A percentile compares a stretch with the other conserved stretches of the same genome.
Evolutionary conservation across 2,888 invertebrate genomes (phyloP).

Genomic region (Diploptera punctata): DNA sequence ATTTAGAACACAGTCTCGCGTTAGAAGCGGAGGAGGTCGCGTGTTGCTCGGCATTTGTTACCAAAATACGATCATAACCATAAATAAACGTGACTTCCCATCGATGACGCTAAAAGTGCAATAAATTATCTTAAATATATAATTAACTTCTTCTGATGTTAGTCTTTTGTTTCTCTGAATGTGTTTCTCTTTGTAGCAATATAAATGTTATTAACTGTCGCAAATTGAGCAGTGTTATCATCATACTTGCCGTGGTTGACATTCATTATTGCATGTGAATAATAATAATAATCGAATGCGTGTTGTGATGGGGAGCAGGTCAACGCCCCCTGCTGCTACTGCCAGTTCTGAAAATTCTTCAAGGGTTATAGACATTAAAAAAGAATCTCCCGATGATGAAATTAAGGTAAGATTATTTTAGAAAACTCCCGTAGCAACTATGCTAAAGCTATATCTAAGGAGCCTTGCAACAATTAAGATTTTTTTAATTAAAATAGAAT

Average conservation of each 20-base stretch:
- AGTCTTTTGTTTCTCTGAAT: no score
- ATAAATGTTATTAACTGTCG: constrained; percentile 4
- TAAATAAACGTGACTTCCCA: neutral
- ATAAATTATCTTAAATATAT: neutral
- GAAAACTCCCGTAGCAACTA: no score
- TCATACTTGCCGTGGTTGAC: constrained; percentile 8
- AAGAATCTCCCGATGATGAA: constrained; percentile 75
- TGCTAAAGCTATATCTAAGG: no score
- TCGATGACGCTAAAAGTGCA: neutral
- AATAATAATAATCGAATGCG: constrained; percentile 31
- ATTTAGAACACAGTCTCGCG: constrained; percentile 25
- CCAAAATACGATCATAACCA: neutral
- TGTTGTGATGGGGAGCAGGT: constrained; percentile 62
- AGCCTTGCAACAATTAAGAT: no score
- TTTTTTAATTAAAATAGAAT: no score
- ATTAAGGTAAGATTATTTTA: constrained; percentile 68
- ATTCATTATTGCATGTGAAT: constrained; percentile 6
- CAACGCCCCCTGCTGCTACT: constrained; percentile 52
- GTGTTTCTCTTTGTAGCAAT: no score
- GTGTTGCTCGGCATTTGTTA: neutral
- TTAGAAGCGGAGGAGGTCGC: constrained; percentile 11
- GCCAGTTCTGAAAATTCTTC: constrained; percentile 32
- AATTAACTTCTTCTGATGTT: no score
- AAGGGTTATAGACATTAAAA: constrained; percentile 61
- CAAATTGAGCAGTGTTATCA: neutral